These are phyloP conservation scores for Pangasianodon gigas DNA, from an alignment of 2,113 vertebrate genomes.

Conservation along the genomic window DNA sequence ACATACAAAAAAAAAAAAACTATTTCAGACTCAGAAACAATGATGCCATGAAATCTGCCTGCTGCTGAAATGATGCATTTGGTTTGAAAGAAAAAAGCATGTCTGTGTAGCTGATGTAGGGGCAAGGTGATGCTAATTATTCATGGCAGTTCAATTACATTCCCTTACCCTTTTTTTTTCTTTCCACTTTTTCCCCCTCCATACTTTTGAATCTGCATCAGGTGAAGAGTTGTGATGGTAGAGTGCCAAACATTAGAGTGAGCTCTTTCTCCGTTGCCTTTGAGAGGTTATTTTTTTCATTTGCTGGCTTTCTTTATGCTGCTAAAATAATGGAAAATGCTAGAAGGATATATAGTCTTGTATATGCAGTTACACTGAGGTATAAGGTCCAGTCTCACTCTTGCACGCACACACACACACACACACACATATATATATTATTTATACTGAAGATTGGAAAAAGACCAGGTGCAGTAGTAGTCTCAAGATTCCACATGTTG, in stretches of 20 bases:
- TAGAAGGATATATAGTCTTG: background rate
- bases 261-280: slow-evolving; percentile 24
- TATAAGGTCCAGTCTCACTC: background rate
- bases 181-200: slow-evolving; percentile 49
- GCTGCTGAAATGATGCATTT: slow-evolving; percentile 35
- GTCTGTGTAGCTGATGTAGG: slow-evolving; percentile 67
- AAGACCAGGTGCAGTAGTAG: background rate
- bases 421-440: background rate
- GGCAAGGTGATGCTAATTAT: slow-evolving; percentile 70
- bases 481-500: background rate
- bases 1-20: no score
- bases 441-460: background rate
- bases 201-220: slow-evolving; percentile 19
- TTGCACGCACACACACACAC: background rate
- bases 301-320: background rate
- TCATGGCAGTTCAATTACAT: slow-evolving; percentile 77
- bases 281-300: slow-evolving; percentile 1
- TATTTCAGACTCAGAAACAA: slow-evolving; percentile 66
- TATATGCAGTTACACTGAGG: background rate
- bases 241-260: slow-evolving; percentile 30
- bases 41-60: slow-evolving; percentile 69
- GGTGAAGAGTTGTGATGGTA: slow-evolving; percentile 42
- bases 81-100: slow-evolving; percentile 63
- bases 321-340: background rate
- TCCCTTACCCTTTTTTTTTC: slow-evolving; percentile 57